Evolutionary conservation across 2,797 vertebrate species (phyloP).

Genomic region (Anguilla megastoma): DNA sequence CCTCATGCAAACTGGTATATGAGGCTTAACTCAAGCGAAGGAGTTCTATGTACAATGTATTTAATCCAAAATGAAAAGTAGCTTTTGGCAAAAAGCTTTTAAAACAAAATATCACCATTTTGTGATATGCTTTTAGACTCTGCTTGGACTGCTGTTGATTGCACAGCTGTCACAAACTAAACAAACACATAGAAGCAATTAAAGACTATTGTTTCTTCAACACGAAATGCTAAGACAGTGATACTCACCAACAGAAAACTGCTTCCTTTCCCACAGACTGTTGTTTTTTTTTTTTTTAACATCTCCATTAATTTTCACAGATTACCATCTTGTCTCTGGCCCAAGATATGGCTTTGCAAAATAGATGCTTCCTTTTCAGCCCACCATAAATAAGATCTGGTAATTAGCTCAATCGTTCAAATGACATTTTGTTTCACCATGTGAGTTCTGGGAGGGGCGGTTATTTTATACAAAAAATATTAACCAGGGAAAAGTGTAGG

Average conservation of each 20-base stretch:
- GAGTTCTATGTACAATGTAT: background rate
- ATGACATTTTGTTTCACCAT: background rate
- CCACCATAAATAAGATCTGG: background rate
- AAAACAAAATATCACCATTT: background rate
- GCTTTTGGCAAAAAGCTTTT: background rate
- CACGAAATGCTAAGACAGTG: background rate
- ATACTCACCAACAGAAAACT: background rate
- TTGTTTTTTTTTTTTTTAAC: background rate
- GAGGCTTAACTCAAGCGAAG: background rate
- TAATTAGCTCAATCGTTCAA: background rate
- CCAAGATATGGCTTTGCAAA: background rate
- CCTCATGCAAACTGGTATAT: background rate
- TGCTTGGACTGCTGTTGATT: background rate
- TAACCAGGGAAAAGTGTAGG: background rate
- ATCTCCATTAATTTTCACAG: background rate
- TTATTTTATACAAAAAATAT: background rate
- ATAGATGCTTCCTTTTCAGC: background rate
- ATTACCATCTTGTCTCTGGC: background rate
- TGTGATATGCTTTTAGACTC: background rate
- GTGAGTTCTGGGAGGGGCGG: background rate
- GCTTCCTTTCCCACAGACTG: background rate
- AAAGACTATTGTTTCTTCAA: background rate
- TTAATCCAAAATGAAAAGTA: background rate
- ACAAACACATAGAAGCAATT: background rate
- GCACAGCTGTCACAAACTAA: background rate